phyloP scores from a whole-genome alignment of 2,113 vertebrate genomes.

The Nematolebias whitei region DNA sequence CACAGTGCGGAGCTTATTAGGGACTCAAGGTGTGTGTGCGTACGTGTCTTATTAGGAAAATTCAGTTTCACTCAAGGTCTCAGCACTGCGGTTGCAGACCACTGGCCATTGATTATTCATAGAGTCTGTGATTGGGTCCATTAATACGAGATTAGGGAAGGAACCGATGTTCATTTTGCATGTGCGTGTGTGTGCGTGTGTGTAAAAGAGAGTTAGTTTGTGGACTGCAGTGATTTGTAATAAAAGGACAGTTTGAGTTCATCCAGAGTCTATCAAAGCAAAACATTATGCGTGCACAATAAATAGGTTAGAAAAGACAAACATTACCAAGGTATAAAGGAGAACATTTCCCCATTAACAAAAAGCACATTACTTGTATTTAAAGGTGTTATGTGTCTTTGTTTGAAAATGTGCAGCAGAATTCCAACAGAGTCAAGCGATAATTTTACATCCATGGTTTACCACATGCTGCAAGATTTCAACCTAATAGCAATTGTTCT shows the following conservation, averaged over 20 bases:
- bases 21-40: slow-evolving; percentile 67
- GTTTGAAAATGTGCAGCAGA: slow-evolving; percentile 33
- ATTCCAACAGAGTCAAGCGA: slow-evolving; percentile 46
- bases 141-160: slow-evolving; percentile 82
- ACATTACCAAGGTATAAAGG: slow-evolving; percentile 4
- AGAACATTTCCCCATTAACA: slow-evolving; percentile 26
- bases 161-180: slow-evolving; percentile 73
- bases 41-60: slow-evolving; percentile 77
- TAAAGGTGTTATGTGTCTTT: slow-evolving; percentile 18
- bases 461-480: slow-evolving; percentile 70
- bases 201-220: slow-evolving; percentile 35
- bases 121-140: slow-evolving; percentile 81
- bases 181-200: slow-evolving; percentile 36
- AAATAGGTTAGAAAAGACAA: neutral
- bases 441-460: slow-evolving; percentile 56
- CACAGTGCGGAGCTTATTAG: slow-evolving; percentile 78
- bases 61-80: slow-evolving; percentile 80
- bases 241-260: slow-evolving; percentile 59
- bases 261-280: slow-evolving; percentile 38
- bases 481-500: slow-evolving; percentile 79
- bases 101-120: slow-evolving; percentile 84
- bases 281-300: slow-evolving; percentile 32
- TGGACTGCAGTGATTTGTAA: slow-evolving; percentile 60
- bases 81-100: slow-evolving; percentile 76
- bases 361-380: slow-evolving; percentile 6